Conservation (phyloP, 2,113 vertebrate genomes). For the Phylloscopus trochilus region DNA sequence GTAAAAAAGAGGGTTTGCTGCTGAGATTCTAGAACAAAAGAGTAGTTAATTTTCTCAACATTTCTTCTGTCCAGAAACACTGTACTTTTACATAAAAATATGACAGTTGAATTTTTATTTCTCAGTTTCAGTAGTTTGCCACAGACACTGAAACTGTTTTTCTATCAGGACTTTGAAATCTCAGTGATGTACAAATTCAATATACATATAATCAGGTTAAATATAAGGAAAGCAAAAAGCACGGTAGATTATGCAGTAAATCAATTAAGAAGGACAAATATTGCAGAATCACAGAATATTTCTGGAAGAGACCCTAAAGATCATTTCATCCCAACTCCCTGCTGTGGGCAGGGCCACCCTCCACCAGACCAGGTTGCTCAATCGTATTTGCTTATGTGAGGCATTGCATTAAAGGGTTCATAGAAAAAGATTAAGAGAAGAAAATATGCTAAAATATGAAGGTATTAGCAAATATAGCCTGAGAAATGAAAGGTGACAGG, state of each 20-base stretch:
- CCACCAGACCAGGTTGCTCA: not conserved
- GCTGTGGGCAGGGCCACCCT: not conserved
- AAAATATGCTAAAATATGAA: not conserved
- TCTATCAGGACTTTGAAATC: not conserved
- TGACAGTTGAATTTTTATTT: not conserved
- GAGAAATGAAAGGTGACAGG: not conserved
- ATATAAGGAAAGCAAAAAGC: not conserved
- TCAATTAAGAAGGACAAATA: not conserved
- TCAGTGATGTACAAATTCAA: not conserved
- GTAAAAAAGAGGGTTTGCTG: not conserved
- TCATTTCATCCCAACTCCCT: not conserved
- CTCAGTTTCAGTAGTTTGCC: conserved; percentile 8
- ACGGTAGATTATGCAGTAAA: not conserved
- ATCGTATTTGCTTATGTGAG: not conserved
- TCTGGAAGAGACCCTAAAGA: not conserved
- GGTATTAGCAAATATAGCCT: not conserved
- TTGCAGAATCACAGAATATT: not conserved
- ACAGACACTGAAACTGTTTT: conserved; percentile 37
- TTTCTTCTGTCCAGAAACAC: not conserved
- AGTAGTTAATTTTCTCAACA: not conserved
- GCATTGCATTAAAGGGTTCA: not conserved
- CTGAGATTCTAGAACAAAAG: not conserved
- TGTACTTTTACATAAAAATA: not conserved
- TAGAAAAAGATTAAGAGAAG: not conserved
- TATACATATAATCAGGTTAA: not conserved